Conservation (phyloP, 1,140 invertebrate genomes). For the Colletes gigas region DNA sequence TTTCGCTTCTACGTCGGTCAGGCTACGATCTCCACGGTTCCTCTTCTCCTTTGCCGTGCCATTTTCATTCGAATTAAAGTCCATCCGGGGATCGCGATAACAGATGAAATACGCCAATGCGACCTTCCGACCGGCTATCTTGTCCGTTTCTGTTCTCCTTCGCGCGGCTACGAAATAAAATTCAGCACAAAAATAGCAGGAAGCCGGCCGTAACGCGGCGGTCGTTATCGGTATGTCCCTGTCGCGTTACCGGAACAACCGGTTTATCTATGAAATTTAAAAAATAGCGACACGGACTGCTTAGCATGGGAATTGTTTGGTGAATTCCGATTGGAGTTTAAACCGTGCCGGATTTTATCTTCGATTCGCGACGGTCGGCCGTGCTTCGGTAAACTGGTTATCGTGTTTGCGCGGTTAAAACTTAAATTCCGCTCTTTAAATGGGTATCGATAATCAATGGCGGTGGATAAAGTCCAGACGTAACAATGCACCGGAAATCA, state of each 20-base stretch:
- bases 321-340: neutral
- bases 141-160: neutral
- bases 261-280: constrained; percentile 23
- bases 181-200: constrained; percentile 13
- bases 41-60: neutral
- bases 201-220: neutral
- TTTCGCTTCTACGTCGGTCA: neutral
- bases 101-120: constrained; percentile 48
- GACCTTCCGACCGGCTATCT: neutral
- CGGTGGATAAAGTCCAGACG: neutral
- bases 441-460: neutral
- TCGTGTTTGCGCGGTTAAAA: neutral
- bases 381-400: neutral
- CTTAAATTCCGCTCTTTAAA: neutral
- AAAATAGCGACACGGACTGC: neutral
- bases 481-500: neutral
- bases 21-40: neutral
- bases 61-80: constrained; percentile 49
- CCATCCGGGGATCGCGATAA: constrained; percentile 28
- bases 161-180: constrained; percentile 18
- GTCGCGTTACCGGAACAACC: constrained; percentile 6
- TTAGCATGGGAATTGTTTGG: neutral
- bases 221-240: constrained; percentile 13
- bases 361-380: neutral
- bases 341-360: neutral